Base-by-base conservation (phyloP, 2,113 vertebrate genomes). In the Stictonetta naevosa region DNA sequence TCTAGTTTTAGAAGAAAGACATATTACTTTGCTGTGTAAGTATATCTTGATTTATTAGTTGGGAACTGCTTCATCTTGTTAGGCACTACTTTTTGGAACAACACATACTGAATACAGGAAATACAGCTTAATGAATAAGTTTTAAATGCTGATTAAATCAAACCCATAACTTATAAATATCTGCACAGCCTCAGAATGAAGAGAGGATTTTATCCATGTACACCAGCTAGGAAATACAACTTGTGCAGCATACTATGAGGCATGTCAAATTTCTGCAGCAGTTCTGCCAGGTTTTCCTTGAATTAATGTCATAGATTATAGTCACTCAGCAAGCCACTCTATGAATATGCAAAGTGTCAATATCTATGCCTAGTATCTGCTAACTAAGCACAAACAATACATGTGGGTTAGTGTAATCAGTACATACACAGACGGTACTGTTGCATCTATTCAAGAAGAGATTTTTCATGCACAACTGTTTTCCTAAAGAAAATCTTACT, bases 401-500 rank as follows among this genome's bases (percentile, higher is more conserved):
- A 42, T 76, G 52, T 53, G 29, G 6, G 23, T 69, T 62, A 66
- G 29, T 40, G 82, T 46, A 88, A 83, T 53, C 58, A 40, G 42
- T 68, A 78, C 16, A 59, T 28, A 60, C 46, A 40, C 22, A 83
- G 46, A 63, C 10, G 76, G 23, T 38, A 44, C 26, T 48, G 25
- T 38, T 74, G 8, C 23, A 76, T 28, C 50, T 82, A 11, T 58
- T 91, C 29, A 62, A 66, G 29, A 5, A 53, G 19, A 59, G 31
- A 58, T 72, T 94, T 94, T 94, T 86, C 3, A 5, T 13, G 29
- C 1, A 2, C 28, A 53, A 34, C 60, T 93, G 2, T 73, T 94
- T 60, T 36, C 50, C 18, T 17, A 46, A 13, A 50, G 50, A 38
- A 86, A 76, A 73, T 44, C 98, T 98, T 98, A 99, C 99, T 99